Base-by-base conservation (phyloP, 2,888 invertebrate genomes). In the Sturmia bella region DNA sequence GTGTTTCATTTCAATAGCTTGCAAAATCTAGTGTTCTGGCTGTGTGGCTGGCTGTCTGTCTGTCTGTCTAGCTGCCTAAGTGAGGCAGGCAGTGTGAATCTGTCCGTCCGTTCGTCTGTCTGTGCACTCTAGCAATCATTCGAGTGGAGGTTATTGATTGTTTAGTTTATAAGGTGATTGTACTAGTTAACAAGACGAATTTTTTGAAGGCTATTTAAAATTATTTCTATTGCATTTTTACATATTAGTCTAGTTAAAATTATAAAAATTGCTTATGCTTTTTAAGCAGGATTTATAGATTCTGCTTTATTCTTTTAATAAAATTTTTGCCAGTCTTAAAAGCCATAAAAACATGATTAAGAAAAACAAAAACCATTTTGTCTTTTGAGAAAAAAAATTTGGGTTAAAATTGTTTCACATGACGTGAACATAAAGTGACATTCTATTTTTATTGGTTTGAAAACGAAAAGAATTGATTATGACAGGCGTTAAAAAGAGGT, bases 131-230 rank as follows among this genome's bases (percentile, higher is more conserved):
- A 43, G 52, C 66, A 52, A 52, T 66, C 66, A 52, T 19, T 57
- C 70, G 43, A 77, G 61, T 75, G 70, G 84, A 83, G 82, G 83
- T 84, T 83, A 84, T 82, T 83, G 83, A 75, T 81, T 84, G 74
- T 73, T 64, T 39, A 74, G 56, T 48, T 57, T 52, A 45, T 78
- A 66, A 70, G 83, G 82, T 83, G 84, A 83, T 84, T 84, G 85
- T 85, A 82, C 83, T 27, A 80, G 83, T 83, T 84, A 83, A 77
- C 80, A 74, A 83, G 84, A 80, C 81, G 70, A 70, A 70, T 84
- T 68, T 70, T 84, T 79, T 83, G 84, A 84, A 84, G 84, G 84
- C 84, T 83, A 79, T 77, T 76, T 52, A 75, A 68, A 43, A 69
- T 69, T 69, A 48, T 68, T 68, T 54, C 59, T 63, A 52, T 57